A percentile compares a stretch with the other conserved stretches of the same genome.
These are phyloP conservation scores for Drosophila kanekoi DNA, from an alignment of 2,888 invertebrate genomes.

Conservation along the genomic window DNA sequence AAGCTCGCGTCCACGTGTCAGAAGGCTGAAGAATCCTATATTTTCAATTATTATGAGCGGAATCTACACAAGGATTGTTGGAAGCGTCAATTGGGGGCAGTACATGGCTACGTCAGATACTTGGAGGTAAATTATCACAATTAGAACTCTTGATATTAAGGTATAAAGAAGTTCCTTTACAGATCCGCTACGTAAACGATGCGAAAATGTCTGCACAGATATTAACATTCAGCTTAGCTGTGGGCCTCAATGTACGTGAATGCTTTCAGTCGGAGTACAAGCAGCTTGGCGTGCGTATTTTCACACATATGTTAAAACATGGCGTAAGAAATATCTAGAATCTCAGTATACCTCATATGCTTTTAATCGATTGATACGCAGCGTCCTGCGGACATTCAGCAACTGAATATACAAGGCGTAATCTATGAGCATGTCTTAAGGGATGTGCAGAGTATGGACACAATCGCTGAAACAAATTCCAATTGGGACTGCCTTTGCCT, in stretches of 20 bases:
- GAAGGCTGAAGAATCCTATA: conserved; percentile 37
- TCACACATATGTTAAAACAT: conserved; percentile 68
- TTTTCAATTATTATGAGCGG: conserved; percentile 77
- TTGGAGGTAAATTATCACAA: conserved; percentile 61
- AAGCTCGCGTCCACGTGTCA: conserved; percentile 12
- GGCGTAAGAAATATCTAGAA: conserved; percentile 62
- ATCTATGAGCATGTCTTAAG: conserved; percentile 80
- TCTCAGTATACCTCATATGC: not conserved
- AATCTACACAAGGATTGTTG: conserved; percentile 73
- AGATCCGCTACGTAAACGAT: conserved; percentile 49
- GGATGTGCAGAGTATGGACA: conserved; percentile 72
- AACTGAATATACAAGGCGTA: conserved; percentile 81
- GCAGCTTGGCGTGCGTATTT: conserved; percentile 75
- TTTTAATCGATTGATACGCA: conserved; percentile 27
- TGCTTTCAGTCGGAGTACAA: conserved; percentile 79
- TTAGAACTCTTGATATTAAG: not conserved
- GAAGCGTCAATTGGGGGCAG: conserved; percentile 81
- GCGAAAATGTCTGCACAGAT: conserved; percentile 55
- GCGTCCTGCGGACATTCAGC: conserved; percentile 67
- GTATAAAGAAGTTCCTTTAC: not conserved
- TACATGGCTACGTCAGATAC: conserved; percentile 78
- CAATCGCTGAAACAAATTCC: conserved; percentile 54
- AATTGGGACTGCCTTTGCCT: conserved; percentile 81
- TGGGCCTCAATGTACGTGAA: conserved; percentile 80
- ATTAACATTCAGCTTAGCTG: conserved; percentile 79